Percentiles rank a stretch among this genome's conserved stretches.
Conservation (phyloP, 2,113 vertebrate genomes). For the Scomber japonicus region DNA sequence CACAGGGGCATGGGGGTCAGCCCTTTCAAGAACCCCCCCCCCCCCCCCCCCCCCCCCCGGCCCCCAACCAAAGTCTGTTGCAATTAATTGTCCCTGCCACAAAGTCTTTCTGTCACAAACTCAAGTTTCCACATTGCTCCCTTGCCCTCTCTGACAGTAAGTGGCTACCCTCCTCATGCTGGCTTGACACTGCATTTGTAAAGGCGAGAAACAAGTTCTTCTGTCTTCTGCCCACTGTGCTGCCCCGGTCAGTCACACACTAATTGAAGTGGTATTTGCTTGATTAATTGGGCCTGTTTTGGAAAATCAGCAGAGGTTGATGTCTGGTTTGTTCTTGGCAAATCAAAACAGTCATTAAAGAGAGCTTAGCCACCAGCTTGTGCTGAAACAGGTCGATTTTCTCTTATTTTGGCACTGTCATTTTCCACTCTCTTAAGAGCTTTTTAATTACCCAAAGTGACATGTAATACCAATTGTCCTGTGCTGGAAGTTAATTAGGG, state of each 20-base stretch:
- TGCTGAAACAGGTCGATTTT: slow-evolving; percentile 35
- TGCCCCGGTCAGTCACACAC: slow-evolving; percentile 41
- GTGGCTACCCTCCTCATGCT: slow-evolving; percentile 38
- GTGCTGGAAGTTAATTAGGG: slow-evolving; percentile 68
- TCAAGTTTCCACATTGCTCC: slow-evolving; percentile 50
- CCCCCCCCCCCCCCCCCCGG: slow-evolving; percentile 7
- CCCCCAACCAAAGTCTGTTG: slow-evolving; percentile 41
- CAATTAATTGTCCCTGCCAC: slow-evolving; percentile 75
- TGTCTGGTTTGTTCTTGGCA: slow-evolving; percentile 31
- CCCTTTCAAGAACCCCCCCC: slow-evolving; percentile 37
- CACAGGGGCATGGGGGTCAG: slow-evolving; percentile 56
- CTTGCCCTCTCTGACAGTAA: slow-evolving; percentile 66
- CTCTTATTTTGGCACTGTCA: slow-evolving; percentile 50
- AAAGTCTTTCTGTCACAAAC: slow-evolving; percentile 71
- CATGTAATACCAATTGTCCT: slow-evolving; percentile 56
- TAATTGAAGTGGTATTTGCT: slow-evolving; percentile 69
- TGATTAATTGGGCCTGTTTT: slow-evolving; percentile 72
- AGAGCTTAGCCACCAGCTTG: slow-evolving; percentile 12
- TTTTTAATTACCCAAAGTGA: slow-evolving; percentile 59
- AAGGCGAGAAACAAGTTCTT: slow-evolving; percentile 24
- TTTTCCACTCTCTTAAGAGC: slow-evolving; percentile 21
- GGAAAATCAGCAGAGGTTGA: slow-evolving; percentile 39
- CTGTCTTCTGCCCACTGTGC: slow-evolving; percentile 11
- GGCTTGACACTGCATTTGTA: slow-evolving; percentile 57
- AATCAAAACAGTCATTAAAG: slow-evolving; percentile 64